Base-by-base conservation (phyloP, 2,113 vertebrate genomes). In the Kryptolebias marmoratus region DNA sequence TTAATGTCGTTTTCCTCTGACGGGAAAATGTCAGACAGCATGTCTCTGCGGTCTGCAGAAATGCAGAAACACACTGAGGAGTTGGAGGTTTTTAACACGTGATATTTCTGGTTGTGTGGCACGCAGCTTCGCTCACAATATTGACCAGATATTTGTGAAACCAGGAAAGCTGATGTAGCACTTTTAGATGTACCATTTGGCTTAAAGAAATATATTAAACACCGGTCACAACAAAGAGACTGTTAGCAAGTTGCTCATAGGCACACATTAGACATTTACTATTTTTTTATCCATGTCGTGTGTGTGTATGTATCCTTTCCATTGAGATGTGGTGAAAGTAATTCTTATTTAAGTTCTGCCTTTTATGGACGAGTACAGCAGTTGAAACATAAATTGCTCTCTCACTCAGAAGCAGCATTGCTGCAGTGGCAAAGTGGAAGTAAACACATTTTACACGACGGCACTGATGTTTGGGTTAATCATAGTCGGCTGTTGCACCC, bases 391-490 rank as follows among this genome's bases (percentile, higher is more conserved):
- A 44, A 50, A 47, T 55, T 50, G 36, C 8, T 10, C 22, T 53
- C 49, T 53, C 14, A 45, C 36, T 71, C 63, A 52, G 3, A 49
- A 47, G 30, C 58, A 59, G 49, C 15, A 47, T 64, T 42, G 22
- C 59, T 18, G 30, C 30, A n/a, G 52, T 49, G 0, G 56, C 45
- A 66, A 52, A 69, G 44, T 71, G 58, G 63, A 71, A 52, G 53
- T 61, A 55, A 59, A 58, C 56, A 79, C 53, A 45, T 77, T 75
- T 72, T 32, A 55, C 42, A 50, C 32, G 61, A 47, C 18, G 49
- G 67, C 54, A 27, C 36, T 36, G 32, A 64, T 48, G 60, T 73
- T 60, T 52, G 15, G 49, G 60, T 69, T 65, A 76, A 80, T 69
- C 59, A 47, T 36, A 45, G 59, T 63, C 59, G 50, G 50, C 50